These are phyloP conservation scores for Pemphredon lugubris DNA, from an alignment of 2,888 invertebrate genomes.

Conservation along the genomic window DNA sequence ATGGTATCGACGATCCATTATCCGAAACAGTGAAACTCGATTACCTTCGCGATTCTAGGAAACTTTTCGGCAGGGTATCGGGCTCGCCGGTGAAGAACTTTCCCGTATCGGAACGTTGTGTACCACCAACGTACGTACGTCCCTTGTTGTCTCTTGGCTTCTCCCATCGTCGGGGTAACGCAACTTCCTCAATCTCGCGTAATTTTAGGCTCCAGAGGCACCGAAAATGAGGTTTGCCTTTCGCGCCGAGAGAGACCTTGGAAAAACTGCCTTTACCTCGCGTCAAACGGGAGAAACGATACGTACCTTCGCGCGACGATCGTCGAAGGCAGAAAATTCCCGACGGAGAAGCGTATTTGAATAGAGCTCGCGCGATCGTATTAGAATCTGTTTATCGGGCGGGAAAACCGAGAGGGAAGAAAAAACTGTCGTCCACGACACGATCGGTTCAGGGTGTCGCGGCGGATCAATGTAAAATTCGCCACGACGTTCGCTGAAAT, in stretches of 20 bases:
- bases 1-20: constrained; percentile 56
- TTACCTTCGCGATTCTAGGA: constrained; percentile 39
- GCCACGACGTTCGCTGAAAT: background rate
- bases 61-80: constrained; percentile 34
- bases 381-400: background rate
- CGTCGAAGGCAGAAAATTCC: background rate
- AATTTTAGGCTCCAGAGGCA: constrained; percentile 4
- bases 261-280: background rate
- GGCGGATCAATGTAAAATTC: background rate
- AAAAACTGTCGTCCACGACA: background rate
- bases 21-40: constrained; percentile 49
- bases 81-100: constrained; percentile 45
- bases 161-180: background rate
- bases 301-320: constrained; percentile 14
- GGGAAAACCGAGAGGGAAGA: background rate
- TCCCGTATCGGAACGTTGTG: background rate
- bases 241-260: background rate
- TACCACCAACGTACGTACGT: background rate
- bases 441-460: too few species aligned
- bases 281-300: background rate
- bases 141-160: background rate
- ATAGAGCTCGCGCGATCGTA: background rate
- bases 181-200: constrained; percentile 21
- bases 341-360: background rate
- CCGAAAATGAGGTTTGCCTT: constrained; percentile 5